These are phyloP conservation scores for Phaethon lepturus DNA, from an alignment of 2,113 vertebrate genomes.

Conservation along the genomic window DNA sequence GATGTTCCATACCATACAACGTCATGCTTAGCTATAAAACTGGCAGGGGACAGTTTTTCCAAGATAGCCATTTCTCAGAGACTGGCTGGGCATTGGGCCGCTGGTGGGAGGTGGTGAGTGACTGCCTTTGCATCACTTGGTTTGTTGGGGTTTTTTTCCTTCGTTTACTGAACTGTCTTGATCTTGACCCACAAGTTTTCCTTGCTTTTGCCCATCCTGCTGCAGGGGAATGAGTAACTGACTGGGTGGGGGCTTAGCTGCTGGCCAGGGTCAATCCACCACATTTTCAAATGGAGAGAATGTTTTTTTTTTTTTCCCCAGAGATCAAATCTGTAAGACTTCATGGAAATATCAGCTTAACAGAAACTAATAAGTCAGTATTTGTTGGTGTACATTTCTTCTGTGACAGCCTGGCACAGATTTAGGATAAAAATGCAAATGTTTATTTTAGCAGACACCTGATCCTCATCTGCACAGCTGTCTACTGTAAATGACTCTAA, in stretches of 20 bases:
- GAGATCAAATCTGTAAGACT: neutral
- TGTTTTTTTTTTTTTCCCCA: neutral
- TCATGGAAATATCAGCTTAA: neutral
- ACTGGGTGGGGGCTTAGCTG: neutral
- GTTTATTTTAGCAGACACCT: neutral
- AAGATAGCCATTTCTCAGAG: neutral
- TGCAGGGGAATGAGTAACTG: neutral
- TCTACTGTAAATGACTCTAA: neutral
- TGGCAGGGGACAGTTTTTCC: rapidly evolving
- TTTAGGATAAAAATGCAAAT: neutral
- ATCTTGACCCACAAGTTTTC: neutral
- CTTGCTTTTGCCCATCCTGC: neutral
- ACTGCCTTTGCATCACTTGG: neutral
- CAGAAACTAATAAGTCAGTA: neutral
- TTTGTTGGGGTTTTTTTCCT: neutral
- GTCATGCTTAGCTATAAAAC: neutral
- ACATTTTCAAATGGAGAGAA: neutral
- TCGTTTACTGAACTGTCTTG: neutral
- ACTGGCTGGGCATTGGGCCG: rapidly evolving
- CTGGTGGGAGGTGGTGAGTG: neutral
- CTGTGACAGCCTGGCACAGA: neutral
- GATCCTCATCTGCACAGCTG: neutral
- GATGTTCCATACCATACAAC: neutral
- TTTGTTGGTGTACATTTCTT: neutral
- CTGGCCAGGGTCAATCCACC: neutral